Evolutionary conservation across 1,140 invertebrate species (phyloP).

Genomic region (Meloidogyne exigua): DNA sequence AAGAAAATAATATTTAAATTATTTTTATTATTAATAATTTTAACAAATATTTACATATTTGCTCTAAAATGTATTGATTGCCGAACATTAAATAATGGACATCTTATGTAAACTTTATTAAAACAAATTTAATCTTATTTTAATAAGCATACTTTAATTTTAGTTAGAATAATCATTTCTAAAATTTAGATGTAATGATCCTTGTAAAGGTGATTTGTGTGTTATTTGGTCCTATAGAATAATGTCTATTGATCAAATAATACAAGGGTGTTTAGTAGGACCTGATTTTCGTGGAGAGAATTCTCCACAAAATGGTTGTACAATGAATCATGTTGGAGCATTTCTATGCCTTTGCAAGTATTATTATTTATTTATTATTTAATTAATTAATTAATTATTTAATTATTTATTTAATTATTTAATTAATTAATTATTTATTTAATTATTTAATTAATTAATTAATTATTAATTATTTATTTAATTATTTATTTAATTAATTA

Average conservation of each 20-base stretch:
- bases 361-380: neutral
- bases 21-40: neutral
- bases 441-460: too few species aligned
- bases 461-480: too few species aligned
- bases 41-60: neutral
- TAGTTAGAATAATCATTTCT: neutral
- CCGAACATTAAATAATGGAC: neutral
- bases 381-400: too few species aligned
- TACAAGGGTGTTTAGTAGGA: conserved; percentile 35
- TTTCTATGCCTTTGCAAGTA: conserved; percentile 33
- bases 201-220: conserved; percentile 43
- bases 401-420: too few species aligned
- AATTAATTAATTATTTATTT: too few species aligned
- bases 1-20: neutral
- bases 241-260: conserved; percentile 41
- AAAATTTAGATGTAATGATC: conserved; percentile 33
- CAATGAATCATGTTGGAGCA: conserved; percentile 19
- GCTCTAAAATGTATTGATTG: neutral
- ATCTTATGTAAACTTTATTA: neutral
- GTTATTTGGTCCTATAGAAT: conserved; percentile 40
- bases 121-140: too few species aligned
- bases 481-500: too few species aligned
- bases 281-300: neutral
- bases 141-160: too few species aligned
- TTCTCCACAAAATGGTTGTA: conserved; percentile 27